Base-by-base conservation (phyloP, 2,888 invertebrate genomes). In the Ferrisia virgata region DNA sequence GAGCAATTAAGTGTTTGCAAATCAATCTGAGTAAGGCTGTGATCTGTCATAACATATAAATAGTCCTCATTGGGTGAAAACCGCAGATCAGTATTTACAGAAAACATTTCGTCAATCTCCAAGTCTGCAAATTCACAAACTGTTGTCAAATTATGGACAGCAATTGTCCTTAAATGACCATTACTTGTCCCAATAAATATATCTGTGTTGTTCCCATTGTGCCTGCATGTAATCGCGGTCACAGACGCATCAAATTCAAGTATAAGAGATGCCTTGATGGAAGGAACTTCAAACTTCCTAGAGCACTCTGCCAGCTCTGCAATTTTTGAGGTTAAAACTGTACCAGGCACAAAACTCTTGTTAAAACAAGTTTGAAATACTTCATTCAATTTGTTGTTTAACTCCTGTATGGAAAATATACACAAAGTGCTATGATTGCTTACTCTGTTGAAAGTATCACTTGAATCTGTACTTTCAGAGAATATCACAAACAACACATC, bases 401-500 rank as follows among this genome's bases (percentile, higher is more conserved):
- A 96, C 76, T 94, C 93, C 90, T 96, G 96, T 86, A 99, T 90
- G 2, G 97, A 95, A 89, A 97, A 99, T 79, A 98, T 95, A 90
- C 99, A 99, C 58, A 99, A 90, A 4, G 97, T 99, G 80, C 91
- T 91, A 79, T 92, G 92, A 31, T 88, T 87, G 69, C 88, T 87
- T 84, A 94, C 93, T 86, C 92, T 91, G 88, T 92, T 92, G 85
- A 93, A 87, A 78, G 87, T 86, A 85, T 88, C 87, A 79, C 88
- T 87, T 87, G n/a, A n/a, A n/a, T n/a, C n/a, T 88, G 87, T n/a
- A 86, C 93, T 93, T 88, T 95, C 94, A 86, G 97, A 94, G 89
- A 99, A 99, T 78, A 97, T 96, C 9, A 95, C 97, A 89, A 96
- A 99, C 39, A 99, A 91, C 43, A 99, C 98, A 89, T 98, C 97